Evolutionary conservation across 2,888 invertebrate species (phyloP), one percentile per base, ranked within the genome.

Genomic region (Acleris cristana): DNA sequence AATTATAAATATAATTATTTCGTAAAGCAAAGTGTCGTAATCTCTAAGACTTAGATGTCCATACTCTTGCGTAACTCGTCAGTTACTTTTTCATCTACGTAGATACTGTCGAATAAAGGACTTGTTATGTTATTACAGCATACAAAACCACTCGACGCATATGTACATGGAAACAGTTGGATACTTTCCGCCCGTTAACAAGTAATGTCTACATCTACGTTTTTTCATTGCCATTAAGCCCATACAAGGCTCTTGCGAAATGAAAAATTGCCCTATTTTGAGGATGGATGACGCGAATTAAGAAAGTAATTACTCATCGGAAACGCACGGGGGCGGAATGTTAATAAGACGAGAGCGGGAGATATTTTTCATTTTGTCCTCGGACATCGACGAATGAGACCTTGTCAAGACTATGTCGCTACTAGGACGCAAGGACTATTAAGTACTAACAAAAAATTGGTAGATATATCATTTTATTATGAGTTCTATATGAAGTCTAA

Each of bases 241-340:
- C 80, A 83, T 77, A 73, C 74, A 80, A 81, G 79, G 73, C 73
- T 76, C 71, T 48, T 18, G 48, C 48, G 74, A 81, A 89, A 90
- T 90, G 91, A 92, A 92, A 92, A 91, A 92, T 92, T 83, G 84
- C 89, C 86, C 87, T 87, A 90, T 91, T 92, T 92, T 87, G 87
- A 89, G 89, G 90, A 93, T 92, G 89, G 89, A 93, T 93, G 93
- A 88, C 88, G 86, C 82, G 87, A 93, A 93, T 93, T 93, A 93
- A 93, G 92, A 89, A 88, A 89, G 92, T 91, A 92, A 93, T 93
- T 91, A 90, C 92, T 93, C 93, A 93, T 92, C 90, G 86, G 82
- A 83, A 84, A 87, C 82, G 86, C 81, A 87, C 90, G 84, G 85
- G 90, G 90, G 89, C 80, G 87, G 90, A 90, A 92, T 92, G 89